Evolutionary conservation across 1,140 invertebrate species (phyloP).

Genomic region (Bombus fervidus): DNA sequence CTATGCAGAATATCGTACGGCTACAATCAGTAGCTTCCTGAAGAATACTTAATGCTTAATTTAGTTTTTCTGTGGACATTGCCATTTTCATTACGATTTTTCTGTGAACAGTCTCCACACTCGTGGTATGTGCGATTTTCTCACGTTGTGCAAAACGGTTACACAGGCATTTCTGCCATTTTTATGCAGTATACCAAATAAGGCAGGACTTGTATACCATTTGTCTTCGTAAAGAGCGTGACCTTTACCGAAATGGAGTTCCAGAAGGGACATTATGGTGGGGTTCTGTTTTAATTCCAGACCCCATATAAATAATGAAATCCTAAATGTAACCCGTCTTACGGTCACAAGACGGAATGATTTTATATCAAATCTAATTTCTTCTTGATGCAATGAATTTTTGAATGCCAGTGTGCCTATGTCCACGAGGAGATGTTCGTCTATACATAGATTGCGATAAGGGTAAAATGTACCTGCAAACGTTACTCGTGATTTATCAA

Average conservation of each 20-base stretch:
- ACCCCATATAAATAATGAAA: constrained; percentile 68
- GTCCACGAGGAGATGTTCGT: constrained; percentile 70
- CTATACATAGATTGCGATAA: constrained; percentile 66
- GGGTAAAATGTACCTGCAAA: constrained; percentile 53
- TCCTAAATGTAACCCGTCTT: constrained; percentile 67
- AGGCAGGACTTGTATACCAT: too few species aligned
- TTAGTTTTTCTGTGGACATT: too few species aligned
- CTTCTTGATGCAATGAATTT: constrained; percentile 72
- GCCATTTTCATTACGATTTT: too few species aligned
- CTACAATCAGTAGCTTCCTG: too few species aligned
- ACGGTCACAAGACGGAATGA: constrained; percentile 64
- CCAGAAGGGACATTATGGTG: background rate
- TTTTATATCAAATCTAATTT: constrained; percentile 61
- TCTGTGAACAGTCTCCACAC: too few species aligned
- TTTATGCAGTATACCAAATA: too few species aligned
- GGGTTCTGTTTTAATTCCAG: background rate
- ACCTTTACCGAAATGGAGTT: constrained; percentile 55
- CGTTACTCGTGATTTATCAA: constrained; percentile 29
- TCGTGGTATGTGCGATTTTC: too few species aligned
- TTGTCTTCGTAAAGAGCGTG: constrained; percentile 76
- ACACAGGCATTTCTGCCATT: too few species aligned
- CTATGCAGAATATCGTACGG: too few species aligned
- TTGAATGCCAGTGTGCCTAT: constrained; percentile 71
- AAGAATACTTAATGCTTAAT: too few species aligned
- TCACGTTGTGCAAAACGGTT: too few species aligned